These are phyloP conservation scores for Calameuta filiformis DNA, from an alignment of 2,888 invertebrate genomes.

Conservation along the genomic window DNA sequence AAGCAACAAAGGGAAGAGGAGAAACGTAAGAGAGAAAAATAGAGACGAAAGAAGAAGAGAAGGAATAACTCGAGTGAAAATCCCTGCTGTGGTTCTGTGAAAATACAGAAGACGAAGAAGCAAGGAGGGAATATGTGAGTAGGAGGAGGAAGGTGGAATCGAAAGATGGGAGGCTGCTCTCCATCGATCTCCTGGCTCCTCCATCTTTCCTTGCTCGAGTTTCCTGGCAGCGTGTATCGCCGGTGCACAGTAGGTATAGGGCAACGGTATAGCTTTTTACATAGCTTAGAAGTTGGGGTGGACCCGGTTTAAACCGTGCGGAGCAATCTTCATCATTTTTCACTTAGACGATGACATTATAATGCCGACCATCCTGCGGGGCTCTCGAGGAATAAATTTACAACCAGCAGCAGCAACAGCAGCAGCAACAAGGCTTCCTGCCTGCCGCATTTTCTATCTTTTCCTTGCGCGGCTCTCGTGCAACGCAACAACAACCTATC, in stretches of 20 bases:
- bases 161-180: not conserved
- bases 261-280: not conserved
- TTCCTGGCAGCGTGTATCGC: not conserved
- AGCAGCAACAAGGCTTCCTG: not conserved
- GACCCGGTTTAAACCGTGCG: not conserved
- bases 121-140: too few species aligned
- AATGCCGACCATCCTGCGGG: not conserved
- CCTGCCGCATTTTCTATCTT: not conserved
- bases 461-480: not conserved
- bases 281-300: not conserved
- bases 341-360: slow-evolving; percentile 4
- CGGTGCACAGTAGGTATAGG: too few species aligned
- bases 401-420: not conserved
- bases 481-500: not conserved
- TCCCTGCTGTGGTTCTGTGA: not conserved
- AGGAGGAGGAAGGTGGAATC: too few species aligned
- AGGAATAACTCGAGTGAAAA: not conserved
- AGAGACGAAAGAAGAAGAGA: too few species aligned
- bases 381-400: not conserved
- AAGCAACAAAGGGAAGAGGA: not conserved
- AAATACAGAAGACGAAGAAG: too few species aligned
- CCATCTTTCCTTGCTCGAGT: slow-evolving; percentile 4
- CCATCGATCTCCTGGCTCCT: slow-evolving; percentile 5
- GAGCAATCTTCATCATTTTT: slow-evolving; percentile 5
- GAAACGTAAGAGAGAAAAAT: not conserved